Evolutionary conservation across 2,888 invertebrate species (phyloP).

Genomic region (Campaea margaritaria): DNA sequence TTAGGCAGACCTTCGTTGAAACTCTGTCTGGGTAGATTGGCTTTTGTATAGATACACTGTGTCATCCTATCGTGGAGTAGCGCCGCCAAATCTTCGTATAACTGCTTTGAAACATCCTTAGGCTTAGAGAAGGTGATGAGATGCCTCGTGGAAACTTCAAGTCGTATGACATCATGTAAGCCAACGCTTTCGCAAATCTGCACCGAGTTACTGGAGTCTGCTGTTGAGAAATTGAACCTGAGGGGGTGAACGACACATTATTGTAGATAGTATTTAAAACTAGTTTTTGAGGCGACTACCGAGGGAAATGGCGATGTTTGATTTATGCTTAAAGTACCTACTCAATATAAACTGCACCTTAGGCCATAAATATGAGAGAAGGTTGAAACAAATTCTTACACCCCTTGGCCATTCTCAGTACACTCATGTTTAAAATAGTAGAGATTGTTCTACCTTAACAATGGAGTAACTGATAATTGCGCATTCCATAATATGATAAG

Average conservation of each 20-base stretch:
- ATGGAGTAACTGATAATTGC: too few species aligned
- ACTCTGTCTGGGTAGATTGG: constrained; percentile 87
- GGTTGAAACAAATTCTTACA: too few species aligned
- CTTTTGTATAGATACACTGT: constrained; percentile 91
- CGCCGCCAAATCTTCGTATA: constrained; percentile 81
- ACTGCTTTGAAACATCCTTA: constrained; percentile 63
- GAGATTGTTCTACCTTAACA: too few species aligned
- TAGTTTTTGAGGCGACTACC: too few species aligned
- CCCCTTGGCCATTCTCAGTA: too few species aligned
- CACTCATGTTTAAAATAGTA: too few species aligned
- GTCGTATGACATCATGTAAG: constrained; percentile 88
- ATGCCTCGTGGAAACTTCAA: constrained; percentile 94
- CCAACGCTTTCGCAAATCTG: constrained; percentile 96
- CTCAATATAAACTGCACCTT: too few species aligned
- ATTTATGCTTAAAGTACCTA: too few species aligned
- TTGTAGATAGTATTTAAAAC: too few species aligned
- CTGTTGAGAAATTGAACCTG: constrained; percentile 97
- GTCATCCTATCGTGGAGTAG: constrained; percentile 97
- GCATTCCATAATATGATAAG: too few species aligned
- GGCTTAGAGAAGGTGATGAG: constrained; percentile 81
- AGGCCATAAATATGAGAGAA: too few species aligned
- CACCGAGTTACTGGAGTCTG: constrained; percentile 98
- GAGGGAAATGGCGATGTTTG: too few species aligned
- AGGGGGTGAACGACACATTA: constrained; percentile 43
- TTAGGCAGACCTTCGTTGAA: constrained; percentile 88